These are phyloP conservation scores for Apostichopus japonicus DNA, from an alignment of 35 echinoderm and acorn worm species.

Conservation along the genomic window DNA sequence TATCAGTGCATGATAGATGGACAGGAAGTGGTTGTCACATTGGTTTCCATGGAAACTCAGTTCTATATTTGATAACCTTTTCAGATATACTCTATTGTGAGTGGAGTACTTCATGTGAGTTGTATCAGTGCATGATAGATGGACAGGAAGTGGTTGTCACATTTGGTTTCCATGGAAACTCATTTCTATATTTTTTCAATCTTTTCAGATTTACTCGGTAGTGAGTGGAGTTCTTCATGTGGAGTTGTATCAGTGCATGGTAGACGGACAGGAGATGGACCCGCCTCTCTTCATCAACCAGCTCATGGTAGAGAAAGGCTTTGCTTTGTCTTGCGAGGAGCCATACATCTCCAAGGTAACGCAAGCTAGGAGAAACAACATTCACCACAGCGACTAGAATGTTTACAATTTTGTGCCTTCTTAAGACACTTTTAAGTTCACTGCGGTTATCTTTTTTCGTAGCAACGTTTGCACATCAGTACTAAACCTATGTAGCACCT, in stretches of 20 bases:
- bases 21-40: no score
- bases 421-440: no score
- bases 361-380: background rate
- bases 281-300: constrained; percentile 75
- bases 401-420: no score
- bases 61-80: no score
- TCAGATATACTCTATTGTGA: constrained; percentile 82
- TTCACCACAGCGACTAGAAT: background rate
- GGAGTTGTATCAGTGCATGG: constrained; percentile 68
- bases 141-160: no score
- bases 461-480: no score
- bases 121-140: constrained; percentile 51
- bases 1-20: constrained; percentile 51
- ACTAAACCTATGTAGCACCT: no score
- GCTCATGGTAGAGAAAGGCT: constrained; percentile 56
- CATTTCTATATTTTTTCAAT: no score
- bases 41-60: no score
- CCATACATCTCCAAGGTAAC: constrained; percentile 85
- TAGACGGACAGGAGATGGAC: constrained; percentile 41
- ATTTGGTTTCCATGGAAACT: no score
- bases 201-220: constrained; percentile 81
- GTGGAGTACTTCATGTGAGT: constrained; percentile 71
- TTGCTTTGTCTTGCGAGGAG: constrained; percentile 77
- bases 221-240: constrained; percentile 68
- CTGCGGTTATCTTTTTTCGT: no score